phyloP scores from a whole-genome alignment of 2,113 vertebrate species.

The Etia nguti region DNA sequence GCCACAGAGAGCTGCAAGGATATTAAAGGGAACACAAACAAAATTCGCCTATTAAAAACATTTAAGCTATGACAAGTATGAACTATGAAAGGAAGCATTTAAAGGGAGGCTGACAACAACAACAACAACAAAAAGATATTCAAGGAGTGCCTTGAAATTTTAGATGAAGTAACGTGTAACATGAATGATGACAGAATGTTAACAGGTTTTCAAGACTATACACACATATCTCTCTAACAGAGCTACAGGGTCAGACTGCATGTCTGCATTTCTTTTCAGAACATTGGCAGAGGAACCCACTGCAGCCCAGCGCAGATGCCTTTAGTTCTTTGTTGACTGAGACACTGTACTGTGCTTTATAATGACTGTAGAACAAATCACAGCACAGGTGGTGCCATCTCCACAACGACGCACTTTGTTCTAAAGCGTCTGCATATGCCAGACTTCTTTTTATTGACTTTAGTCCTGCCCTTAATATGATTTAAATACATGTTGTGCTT shows the following conservation, averaged over 20 bases:
- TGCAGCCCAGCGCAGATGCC: not conserved
- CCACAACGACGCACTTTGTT: not conserved
- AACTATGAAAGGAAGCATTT: accelerated
- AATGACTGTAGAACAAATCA: not conserved
- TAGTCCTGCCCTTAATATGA: not conserved
- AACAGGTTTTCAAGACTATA: not conserved
- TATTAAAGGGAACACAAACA: not conserved
- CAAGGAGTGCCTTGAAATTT: not conserved
- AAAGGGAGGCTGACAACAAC: not conserved
- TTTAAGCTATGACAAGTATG: not conserved
- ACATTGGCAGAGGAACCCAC: not conserved
- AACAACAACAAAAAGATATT: not conserved
- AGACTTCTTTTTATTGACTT: not conserved
- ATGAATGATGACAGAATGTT: not conserved
- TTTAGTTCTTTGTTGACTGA: not conserved
- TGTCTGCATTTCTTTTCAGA: not conserved
- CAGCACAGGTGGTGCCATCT: not conserved
- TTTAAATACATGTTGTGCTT: accelerated
- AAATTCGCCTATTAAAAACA: not conserved
- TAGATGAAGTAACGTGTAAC: accelerated
- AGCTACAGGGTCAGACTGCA: not conserved
- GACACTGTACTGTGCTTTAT: not conserved
- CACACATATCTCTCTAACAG: not conserved
- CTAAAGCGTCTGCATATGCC: not conserved
- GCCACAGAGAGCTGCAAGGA: not conserved